Evolutionary conservation across 2,888 invertebrate species (phyloP).

Genomic region (Brachyptera putata): DNA sequence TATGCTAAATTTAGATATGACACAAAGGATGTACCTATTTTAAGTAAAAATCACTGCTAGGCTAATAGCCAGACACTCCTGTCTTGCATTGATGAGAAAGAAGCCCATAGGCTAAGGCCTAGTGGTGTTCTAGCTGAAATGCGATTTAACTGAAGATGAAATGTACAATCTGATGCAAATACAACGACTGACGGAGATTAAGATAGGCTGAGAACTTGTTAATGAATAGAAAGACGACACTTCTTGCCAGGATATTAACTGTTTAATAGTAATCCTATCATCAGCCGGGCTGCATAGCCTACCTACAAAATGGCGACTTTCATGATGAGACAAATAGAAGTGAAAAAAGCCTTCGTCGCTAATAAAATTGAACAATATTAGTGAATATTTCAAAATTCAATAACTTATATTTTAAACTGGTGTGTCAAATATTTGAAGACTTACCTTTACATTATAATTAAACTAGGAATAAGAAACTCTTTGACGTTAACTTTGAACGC

Average conservation of each 20-base stretch:
- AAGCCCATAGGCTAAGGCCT: constrained; percentile 1
- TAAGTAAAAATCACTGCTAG: background rate
- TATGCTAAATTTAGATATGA: constrained; percentile 21
- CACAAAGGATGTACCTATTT: constrained; percentile 13
- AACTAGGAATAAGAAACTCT: constrained; percentile 29
- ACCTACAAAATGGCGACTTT: constrained; percentile 35
- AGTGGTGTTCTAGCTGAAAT: no score
- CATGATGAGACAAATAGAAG: constrained; percentile 30
- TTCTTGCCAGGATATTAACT: no score
- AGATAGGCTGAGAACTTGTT: no score
- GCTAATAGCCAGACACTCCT: constrained; percentile 1
- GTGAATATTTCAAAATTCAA: background rate
- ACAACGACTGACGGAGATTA: no score
- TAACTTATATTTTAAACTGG: background rate
- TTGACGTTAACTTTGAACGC: constrained; percentile 33
- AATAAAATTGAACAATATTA: background rate
- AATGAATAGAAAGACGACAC: no score
- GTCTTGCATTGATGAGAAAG: constrained; percentile 1
- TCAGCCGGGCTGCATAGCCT: constrained; percentile 33
- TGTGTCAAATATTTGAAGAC: constrained; percentile 1
- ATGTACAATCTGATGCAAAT: no score
- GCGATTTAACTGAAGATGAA: no score
- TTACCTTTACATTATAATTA: constrained; percentile 29
- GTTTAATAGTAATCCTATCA: constrained; percentile 17
- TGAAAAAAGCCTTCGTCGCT: constrained; percentile 16